Base-by-base conservation (phyloP, 2,113 vertebrate genomes). In the Peucedramus taeniatus region DNA sequence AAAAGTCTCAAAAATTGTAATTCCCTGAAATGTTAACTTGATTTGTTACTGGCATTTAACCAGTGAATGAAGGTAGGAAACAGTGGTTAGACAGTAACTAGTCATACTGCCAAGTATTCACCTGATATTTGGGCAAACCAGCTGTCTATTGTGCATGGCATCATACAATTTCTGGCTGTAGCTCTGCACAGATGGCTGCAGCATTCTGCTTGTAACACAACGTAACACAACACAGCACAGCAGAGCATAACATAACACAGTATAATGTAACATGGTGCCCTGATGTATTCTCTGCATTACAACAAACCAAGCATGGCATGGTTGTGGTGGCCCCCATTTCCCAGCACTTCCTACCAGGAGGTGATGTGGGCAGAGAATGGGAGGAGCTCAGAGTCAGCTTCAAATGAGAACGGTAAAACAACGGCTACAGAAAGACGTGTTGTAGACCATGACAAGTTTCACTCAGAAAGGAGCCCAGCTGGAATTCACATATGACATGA, bases 401-500 rank as follows among this genome's bases (percentile, higher is more conserved):
- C 89, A 87, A 80, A 97, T 15, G 44, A 0, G 3, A 81, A 22
- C 1, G 2, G 66, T 90, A 60, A 96, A 94, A 89, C 79, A 83
- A 76, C 68, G 47, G 50, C 66, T 81, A 89, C 59, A 56, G 68
- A 92, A 92, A 96, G 65, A 79, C 22, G 42, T 87, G 79, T 53
- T 82, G 71, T 84, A 94, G 85, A 37, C 51, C 17, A 45, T 31
- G 77, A 91, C 83, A 64, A 94, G 92, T 77, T 94, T 68, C 83
- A 56, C 92, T 93, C 87, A 92, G 85, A 95, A 95, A 94, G 57
- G 85, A 96, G 81, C 74, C 76, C 92, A 83, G 89, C 89, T 95
- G 81, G 74, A 96, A 89, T 94, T 96, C 95, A 95, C 93, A 66
- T 77, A 92, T 94, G 96, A 91, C 56, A 82, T 88, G 94, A 93